Evolutionary conservation across 1,140 invertebrate genomes (phyloP).

Genomic region (Drosophila hydei): DNA sequence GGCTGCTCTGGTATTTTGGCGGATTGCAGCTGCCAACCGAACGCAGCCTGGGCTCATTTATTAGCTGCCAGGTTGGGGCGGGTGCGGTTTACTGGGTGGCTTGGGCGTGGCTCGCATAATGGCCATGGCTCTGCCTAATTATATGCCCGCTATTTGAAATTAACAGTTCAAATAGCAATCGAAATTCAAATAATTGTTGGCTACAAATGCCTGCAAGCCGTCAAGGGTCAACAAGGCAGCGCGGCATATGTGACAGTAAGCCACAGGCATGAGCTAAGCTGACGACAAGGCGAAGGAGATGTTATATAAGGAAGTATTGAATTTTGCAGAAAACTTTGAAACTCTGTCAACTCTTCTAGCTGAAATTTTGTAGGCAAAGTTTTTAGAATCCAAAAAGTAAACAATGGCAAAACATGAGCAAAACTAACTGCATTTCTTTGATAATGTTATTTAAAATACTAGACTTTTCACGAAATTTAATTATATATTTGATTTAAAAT

Average conservation of each 20-base stretch:
- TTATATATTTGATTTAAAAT: too few species aligned
- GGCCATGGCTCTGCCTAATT: constrained; percentile 32
- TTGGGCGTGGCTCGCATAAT: not conserved
- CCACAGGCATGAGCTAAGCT: not conserved
- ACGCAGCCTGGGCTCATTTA: constrained; percentile 23
- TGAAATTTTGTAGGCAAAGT: too few species aligned
- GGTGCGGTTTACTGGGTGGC: not conserved
- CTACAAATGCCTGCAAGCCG: constrained; percentile 12
- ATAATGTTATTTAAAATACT: too few species aligned
- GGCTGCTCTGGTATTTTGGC: constrained; percentile 32
- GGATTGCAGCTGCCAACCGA: constrained; percentile 41
- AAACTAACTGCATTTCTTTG: too few species aligned
- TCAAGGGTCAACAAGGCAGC: constrained; percentile 16
- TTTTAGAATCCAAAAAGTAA: too few species aligned
- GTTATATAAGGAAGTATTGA: too few species aligned
- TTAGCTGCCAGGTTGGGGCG: constrained; percentile 4
- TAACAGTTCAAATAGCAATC: constrained; percentile 37
- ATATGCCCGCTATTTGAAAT: constrained; percentile 40
- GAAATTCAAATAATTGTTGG: constrained; percentile 29
- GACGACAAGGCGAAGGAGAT: too few species aligned
- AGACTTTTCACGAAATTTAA: too few species aligned
- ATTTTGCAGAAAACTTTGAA: too few species aligned
- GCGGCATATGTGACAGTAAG: not conserved
- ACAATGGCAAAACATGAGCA: too few species aligned
- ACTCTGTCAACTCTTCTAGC: too few species aligned